Evolutionary conservation across 1,140 invertebrate species (phyloP), one percentile per base, ranked within the genome.

Genomic region (Trypoxylus dichotomus): DNA sequence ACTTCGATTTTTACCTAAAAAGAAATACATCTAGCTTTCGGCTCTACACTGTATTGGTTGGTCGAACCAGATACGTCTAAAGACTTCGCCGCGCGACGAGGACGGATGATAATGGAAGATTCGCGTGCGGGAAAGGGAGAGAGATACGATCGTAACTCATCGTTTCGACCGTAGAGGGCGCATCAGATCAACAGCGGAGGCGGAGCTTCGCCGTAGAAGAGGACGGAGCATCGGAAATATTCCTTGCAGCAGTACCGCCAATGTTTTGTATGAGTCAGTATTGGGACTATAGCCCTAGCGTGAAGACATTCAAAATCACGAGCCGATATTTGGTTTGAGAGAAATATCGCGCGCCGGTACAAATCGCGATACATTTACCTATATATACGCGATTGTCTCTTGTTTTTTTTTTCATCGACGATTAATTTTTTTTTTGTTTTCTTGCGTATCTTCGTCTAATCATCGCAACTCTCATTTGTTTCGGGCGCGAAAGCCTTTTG

Each of bases 1-100:
- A 82, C 81, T 84, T 85, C 83, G 83, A 85, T 85, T 85, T 85
- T 84, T 83, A 81, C 79, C 80, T 83, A 84, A 85, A 85, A 85
- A 85, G 83, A 83, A 73, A 85, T 84, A 85, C 82, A 83, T 81
- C 81, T 83, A 82, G 79, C 81, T 82, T 84, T 83, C 78, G 82
- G 71, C 25, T 41, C 37, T 42, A 37, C 71, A 73, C 43, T 78
- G 60, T 68, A 75, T 75, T 75, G 74, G 73, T 41, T 74, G 60
- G 60, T 63, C 60, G 60, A 63, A 63, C 60, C 60, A 63, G 60
- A 63, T 63, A 63, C 43, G 58, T 32, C n/a, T 73, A 73, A 11
- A 42, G 71, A 73, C 71, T 32, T 73, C 71, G 71, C 37, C 71
- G 71, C 71, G 75, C 32, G 76, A 76, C 68, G 63, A 75, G 74